These are phyloP conservation scores for Caradrina clavipalpis DNA, from an alignment of 2,888 invertebrate genomes.

Conservation along the genomic window DNA sequence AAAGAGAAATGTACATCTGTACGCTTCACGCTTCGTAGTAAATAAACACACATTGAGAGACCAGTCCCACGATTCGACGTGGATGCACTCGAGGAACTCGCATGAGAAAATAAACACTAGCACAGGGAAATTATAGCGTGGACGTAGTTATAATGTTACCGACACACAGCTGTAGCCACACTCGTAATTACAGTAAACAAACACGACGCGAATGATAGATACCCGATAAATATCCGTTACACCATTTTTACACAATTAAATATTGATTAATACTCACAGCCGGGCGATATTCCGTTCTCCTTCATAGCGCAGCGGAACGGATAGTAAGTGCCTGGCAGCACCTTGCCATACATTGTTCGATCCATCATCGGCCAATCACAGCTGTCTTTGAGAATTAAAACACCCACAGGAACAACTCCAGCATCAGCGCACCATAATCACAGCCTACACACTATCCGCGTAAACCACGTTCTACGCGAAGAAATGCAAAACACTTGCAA, in stretches of 20 bases:
- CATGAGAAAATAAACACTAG: conserved; percentile 78
- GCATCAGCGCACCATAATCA: conserved; percentile 87
- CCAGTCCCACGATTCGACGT: conserved; percentile 55
- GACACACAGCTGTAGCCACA: conserved; percentile 49
- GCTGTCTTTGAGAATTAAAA: conserved; percentile 83
- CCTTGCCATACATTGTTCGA: conserved; percentile 97
- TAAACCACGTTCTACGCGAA: conserved; percentile 76
- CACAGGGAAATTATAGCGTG: conserved; percentile 69
- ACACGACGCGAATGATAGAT: conserved; percentile 40
- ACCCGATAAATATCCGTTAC: conserved; percentile 35
- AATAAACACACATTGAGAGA: conserved; percentile 70
- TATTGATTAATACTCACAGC: conserved; percentile 93
- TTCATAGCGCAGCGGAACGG: conserved; percentile 96
- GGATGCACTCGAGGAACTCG: conserved; percentile 75
- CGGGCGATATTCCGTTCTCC: conserved; percentile 95
- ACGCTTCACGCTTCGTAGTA: conserved; percentile 60
- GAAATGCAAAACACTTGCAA: conserved; percentile 75
- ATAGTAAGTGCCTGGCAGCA: conserved; percentile 95
- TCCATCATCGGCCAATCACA: conserved; percentile 93
- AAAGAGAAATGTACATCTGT: conserved; percentile 67
- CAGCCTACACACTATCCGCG: conserved; percentile 81
- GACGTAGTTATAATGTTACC: conserved; percentile 55
- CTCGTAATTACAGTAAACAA: conserved; percentile 55
- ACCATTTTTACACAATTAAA: conserved; percentile 54
- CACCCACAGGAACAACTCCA: conserved; percentile 85